Evolutionary conservation across 2,888 invertebrate genomes (phyloP).

Genomic region (Neuroscelio doddi): DNA sequence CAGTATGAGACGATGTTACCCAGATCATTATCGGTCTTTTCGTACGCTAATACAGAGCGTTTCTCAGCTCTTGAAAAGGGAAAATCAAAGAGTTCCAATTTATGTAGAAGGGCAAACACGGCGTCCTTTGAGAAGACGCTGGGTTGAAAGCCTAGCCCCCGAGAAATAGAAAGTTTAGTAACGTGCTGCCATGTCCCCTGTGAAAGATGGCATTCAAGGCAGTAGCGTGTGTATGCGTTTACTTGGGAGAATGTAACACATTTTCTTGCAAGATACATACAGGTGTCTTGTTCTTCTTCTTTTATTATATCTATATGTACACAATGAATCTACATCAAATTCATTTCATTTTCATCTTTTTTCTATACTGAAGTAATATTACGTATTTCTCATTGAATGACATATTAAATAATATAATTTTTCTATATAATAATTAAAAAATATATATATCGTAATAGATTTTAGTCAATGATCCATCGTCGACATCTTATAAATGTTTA

Average conservation of each 20-base stretch:
- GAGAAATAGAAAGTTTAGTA: constrained; percentile 43
- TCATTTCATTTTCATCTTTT: too few relatives aligned
- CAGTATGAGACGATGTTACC: constrained; percentile 29
- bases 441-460: too few relatives aligned
- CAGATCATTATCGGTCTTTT: constrained; percentile 28
- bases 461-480: too few relatives aligned
- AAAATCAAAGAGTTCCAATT: constrained; percentile 37
- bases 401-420: too few relatives aligned
- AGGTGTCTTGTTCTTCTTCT: constrained; percentile 21
- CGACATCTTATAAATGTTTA: too few relatives aligned
- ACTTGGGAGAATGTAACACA: constrained; percentile 28
- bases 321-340: too few relatives aligned
- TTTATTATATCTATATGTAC: not conserved
- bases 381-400: too few relatives aligned
- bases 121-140: constrained; percentile 35
- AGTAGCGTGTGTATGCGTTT: constrained; percentile 30
- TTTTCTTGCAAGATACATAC: constrained; percentile 26
- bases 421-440: too few relatives aligned
- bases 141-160: constrained; percentile 34
- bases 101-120: constrained; percentile 36
- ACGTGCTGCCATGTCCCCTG: constrained; percentile 33
- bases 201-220: constrained; percentile 38
- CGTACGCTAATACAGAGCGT: constrained; percentile 32
- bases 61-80: constrained; percentile 36
- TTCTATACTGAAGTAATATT: too few relatives aligned